phyloP scores from a whole-genome alignment of 37 sponge, comb jelly and placozoan genomes.

The Oscarella lobularis region DNA sequence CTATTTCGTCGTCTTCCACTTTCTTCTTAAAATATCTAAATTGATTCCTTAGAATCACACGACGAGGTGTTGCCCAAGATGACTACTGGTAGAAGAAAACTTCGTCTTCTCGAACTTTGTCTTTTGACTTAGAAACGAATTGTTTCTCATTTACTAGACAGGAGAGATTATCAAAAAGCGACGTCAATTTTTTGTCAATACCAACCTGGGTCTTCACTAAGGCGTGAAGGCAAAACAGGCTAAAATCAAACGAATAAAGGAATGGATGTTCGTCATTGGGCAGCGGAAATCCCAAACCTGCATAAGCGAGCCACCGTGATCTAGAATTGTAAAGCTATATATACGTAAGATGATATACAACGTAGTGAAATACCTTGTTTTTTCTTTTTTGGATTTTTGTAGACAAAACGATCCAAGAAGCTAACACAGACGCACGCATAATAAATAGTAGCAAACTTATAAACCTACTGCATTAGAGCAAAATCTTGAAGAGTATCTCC shows the following conservation, averaged over 20 bases:
- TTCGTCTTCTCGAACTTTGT: conserved; percentile 64
- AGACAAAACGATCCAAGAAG: conserved; percentile 90
- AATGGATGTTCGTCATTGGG: background rate
- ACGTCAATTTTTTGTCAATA: too few species aligned
- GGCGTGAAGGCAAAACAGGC: too few species aligned
- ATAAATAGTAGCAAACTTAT: background rate
- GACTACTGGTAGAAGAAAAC: conserved; percentile 73
- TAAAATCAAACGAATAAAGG: too few species aligned
- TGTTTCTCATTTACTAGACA: conserved; percentile 45
- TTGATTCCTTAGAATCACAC: too few species aligned
- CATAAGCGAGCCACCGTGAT: conserved; percentile 89
- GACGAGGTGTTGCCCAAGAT: background rate
- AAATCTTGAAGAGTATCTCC: conserved; percentile 92
- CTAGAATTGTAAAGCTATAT: conserved; percentile 10
- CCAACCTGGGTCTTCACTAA: too few species aligned
- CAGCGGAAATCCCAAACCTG: conserved; percentile 41
- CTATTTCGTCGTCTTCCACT: too few species aligned
- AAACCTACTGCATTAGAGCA: conserved; percentile 40
- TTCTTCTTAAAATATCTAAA: too few species aligned
- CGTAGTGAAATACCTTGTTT: conserved; percentile 15
- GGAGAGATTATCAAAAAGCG: background rate
- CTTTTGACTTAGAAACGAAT: conserved; percentile 45
- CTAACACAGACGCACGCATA: conserved; percentile 15
- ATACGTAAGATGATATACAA: conserved; percentile 11
- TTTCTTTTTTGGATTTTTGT: conserved; percentile 87